A percentile compares a stretch with the other conserved stretches of the same genome.
Evolutionary conservation across 2,113 vertebrate species (phyloP).

Genomic region (Nanorana parkeri): DNA sequence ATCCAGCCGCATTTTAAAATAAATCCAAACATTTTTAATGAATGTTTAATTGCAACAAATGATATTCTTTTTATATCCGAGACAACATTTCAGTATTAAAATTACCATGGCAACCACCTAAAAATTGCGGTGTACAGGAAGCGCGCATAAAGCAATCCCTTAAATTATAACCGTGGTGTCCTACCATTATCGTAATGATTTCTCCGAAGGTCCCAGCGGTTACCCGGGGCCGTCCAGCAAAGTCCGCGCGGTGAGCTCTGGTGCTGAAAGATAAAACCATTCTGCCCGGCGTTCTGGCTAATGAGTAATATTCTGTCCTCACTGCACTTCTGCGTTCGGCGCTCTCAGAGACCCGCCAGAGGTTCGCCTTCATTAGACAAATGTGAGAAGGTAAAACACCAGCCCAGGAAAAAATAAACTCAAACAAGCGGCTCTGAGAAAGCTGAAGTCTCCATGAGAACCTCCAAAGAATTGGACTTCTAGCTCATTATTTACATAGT

Average conservation of each 20-base stretch:
- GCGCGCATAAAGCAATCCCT: neutral
- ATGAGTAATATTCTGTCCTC: neutral
- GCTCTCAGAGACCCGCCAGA: neutral
- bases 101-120: constrained; percentile 1
- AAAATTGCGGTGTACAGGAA: neutral
- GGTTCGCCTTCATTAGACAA: too few species aligned
- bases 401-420: too few species aligned
- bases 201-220: constrained; percentile 9
- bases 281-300: neutral
- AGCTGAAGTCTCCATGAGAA: too few species aligned
- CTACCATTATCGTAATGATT: neutral
- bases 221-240: neutral
- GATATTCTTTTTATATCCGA: too few species aligned
- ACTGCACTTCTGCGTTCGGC: neutral
- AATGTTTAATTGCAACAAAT: too few species aligned
- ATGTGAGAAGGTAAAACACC: too few species aligned
- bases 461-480: too few species aligned
- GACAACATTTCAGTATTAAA: too few species aligned
- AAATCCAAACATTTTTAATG: too few species aligned
- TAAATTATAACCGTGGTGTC: neutral
- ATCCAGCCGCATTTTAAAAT: too few species aligned
- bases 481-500: too few species aligned
- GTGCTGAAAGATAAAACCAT: neutral
- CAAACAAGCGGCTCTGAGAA: too few species aligned
- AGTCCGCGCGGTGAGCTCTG: neutral